Base-by-base conservation (phyloP, 2,113 vertebrate genomes). In the Okapia johnstoni region DNA sequence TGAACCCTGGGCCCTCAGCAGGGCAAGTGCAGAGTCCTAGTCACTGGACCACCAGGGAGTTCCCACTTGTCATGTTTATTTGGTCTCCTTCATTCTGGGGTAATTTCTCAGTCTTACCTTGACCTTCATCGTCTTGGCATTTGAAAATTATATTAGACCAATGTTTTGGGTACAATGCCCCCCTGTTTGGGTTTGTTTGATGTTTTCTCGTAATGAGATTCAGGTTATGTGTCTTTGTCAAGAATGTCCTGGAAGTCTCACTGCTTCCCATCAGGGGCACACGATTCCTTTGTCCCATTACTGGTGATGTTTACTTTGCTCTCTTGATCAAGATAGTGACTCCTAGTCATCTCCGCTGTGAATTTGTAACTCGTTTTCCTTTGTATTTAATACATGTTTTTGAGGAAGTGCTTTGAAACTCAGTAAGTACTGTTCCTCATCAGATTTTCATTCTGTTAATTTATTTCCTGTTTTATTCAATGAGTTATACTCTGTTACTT, bases 231-330 rank as follows among this genome's bases (percentile, higher is more conserved):
- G 9, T 48, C 48, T 85, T 33, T 30, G 55, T 66, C 46, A 55
- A 36, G 63, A 63, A 52, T 23, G 11, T 63, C 57, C 17, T 33
- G 1, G 58, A 30, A 28, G 46, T 43, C 88, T 79, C 81, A 3
- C 60, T 40, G 19, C 7, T 5, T 61, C 55, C 40, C 11, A 2
- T 3, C 1, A 50, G 10, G 15, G 11, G 6, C 12, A 2, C 48
- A 0, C 0, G 4, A 1, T 23, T 50, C 28, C 2, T 54, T 63
- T 28, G 26, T 43, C 48, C 23, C 3, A 0, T 55, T 43, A 43
- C 55, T 36, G 4, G 7, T 54, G 6, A 1, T 9, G 4, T 52
- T 90, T 46, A 2, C n/a, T 40, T 9, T 33, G 79, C 52, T 58
- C 43, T 17, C 52, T 66, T 40, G 85, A 48, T 33, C 4, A 57